Evolutionary conservation across 2,113 vertebrate species (phyloP), one percentile per base, ranked within the genome.

Genomic region (Tiliqua scincoides): DNA sequence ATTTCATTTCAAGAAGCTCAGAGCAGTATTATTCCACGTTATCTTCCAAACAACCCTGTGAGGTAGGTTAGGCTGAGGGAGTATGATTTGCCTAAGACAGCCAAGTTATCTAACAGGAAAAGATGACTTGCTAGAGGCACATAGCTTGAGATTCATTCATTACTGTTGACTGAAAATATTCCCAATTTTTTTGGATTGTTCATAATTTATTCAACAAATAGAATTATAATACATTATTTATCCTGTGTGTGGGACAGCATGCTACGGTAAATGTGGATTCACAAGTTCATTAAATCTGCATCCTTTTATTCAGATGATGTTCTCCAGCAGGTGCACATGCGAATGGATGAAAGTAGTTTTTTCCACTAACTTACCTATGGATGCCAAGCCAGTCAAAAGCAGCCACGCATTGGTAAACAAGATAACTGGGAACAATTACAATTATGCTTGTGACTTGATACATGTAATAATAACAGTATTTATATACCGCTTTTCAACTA

Each of bases 131-230:
- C 14, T 35, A 14, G 67, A 35, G 25, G 27, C 32, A 61, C 32
- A 70, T 54, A 52, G 54, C 48, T 35, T 59, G 43, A 37, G 48
- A 17, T 23, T 52, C n/a, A n/a, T 77, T 63, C 25, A 14, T 63
- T 63, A n/a, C 25, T 35, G 6, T 32, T 35, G 32, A 70, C 12
- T 48, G 40, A 10, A 18, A 40, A 21, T 67, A 52, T 81, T 52
- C 30, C n/a, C 32, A n/a, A 68, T 3, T 67, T 4, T 5, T 4
- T 40, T 74, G 88, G 91, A 88, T 17, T 52, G 82, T 79, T 80
- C 80, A 87, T 78, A 59, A 52, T 91, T 89, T 59, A 0, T 2
- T 85, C 83, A 65, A 11, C 2, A 87, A 87, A 78, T 40, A 75
- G 78, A 90, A 83, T 61, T 14, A 4, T 0, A 0, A 87, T 52